phyloP scores from a whole-genome alignment of 2,888 invertebrate species.

The Spisula solida region DNA sequence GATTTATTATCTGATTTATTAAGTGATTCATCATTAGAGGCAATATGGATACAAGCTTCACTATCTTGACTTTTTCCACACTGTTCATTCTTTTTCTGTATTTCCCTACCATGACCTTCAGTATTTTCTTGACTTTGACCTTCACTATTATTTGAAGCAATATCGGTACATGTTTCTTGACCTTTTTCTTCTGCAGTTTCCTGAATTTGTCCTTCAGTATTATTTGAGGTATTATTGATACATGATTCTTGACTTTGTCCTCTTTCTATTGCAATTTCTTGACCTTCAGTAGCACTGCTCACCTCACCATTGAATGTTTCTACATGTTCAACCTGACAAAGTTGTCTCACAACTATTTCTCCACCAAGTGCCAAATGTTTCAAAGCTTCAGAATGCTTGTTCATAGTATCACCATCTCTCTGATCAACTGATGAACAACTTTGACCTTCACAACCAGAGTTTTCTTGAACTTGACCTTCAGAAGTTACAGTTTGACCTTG shows the following conservation, averaged over 20 bases:
- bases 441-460: not conserved
- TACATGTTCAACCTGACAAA: not conserved
- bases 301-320: not conserved
- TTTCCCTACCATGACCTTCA: too few relatives aligned
- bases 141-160: not conserved
- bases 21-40: too few relatives aligned
- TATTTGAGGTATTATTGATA: too few relatives aligned
- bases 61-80: too few relatives aligned
- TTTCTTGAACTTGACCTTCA: constrained; percentile 12
- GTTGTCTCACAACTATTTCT: not conserved
- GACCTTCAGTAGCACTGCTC: not conserved
- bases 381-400: not conserved
- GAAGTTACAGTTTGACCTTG: constrained; percentile 3
- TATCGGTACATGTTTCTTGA: not conserved
- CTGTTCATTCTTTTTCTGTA: too few relatives aligned
- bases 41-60: too few relatives aligned
- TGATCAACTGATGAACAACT: not conserved
- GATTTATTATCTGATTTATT: too few relatives aligned
- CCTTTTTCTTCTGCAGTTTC: not conserved
- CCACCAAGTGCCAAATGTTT: not conserved
- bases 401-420: not conserved
- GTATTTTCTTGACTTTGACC: not conserved
- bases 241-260: too few relatives aligned
- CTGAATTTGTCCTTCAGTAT: not conserved
- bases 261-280: too few relatives aligned